phyloP scores from a whole-genome alignment of 2,888 invertebrate genomes.

The Brenthis hecate region DNA sequence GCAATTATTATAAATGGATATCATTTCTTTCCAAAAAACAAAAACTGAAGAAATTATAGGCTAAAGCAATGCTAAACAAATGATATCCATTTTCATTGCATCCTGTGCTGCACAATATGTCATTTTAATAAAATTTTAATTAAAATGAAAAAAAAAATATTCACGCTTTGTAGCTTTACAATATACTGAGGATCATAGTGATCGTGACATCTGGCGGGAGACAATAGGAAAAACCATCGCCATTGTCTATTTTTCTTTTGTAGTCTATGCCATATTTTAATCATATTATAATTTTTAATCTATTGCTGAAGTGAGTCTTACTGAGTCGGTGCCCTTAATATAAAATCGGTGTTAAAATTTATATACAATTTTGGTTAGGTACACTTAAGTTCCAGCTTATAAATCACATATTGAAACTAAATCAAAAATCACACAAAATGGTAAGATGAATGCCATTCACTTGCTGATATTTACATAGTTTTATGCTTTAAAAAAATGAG shows the following conservation, averaged over 20 bases:
- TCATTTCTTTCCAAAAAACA: no score
- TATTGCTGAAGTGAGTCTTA: neutral
- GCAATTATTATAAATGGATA: no score
- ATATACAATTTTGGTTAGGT: constrained; percentile 13
- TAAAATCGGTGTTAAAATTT: neutral
- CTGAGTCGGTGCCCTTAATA: neutral
- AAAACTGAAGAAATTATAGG: no score
- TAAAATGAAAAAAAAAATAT: no score
- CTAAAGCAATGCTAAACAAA: no score
- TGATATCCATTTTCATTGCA: no score
- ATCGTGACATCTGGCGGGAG: no score
- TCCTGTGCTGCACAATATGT: no score
- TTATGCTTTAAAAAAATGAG: neutral
- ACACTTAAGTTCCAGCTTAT: neutral
- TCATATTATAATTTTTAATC: constrained; percentile 13
- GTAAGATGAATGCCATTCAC: constrained; percentile 20
- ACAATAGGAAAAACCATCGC: neutral
- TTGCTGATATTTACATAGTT: neutral
- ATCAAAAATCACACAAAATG: constrained; percentile 23
- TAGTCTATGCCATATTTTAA: neutral
- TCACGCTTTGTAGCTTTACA: no score
- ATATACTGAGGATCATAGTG: no score
- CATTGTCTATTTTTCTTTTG: neutral
- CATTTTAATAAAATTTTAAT: no score
- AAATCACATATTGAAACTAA: neutral